These are phyloP conservation scores for Lerema accius DNA, from an alignment of 1,140 invertebrate genomes.

Conservation along the genomic window DNA sequence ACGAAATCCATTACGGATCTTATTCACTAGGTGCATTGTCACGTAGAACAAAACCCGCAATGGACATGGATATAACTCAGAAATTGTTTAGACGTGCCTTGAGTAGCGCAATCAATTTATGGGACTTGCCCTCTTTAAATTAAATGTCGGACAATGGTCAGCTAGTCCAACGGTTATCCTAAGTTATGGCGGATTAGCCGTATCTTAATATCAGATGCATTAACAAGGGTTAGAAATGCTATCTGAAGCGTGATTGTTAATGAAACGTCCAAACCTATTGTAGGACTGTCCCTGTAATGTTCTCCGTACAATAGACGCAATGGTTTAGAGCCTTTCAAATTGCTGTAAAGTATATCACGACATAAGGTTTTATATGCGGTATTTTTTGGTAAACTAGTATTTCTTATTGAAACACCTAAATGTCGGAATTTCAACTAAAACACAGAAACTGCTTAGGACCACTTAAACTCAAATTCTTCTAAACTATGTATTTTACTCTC, in stretches of 20 bases:
- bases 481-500: too few species aligned
- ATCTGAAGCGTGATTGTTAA: constrained; percentile 57
- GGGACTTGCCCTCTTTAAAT: constrained; percentile 70
- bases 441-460: too few species aligned
- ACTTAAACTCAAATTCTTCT: too few species aligned
- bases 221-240: constrained; percentile 65
- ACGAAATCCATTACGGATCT: constrained; percentile 11
- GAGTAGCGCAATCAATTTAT: constrained; percentile 50
- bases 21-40: not conserved
- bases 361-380: too few species aligned
- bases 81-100: constrained; percentile 2
- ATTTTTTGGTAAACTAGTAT: too few species aligned
- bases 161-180: constrained; percentile 65
- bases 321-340: too few species aligned
- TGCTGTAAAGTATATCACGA: too few species aligned
- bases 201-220: constrained; percentile 77
- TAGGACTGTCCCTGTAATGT: not conserved
- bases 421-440: too few species aligned
- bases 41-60: constrained; percentile 34
- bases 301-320: not conserved
- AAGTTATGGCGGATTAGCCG: constrained; percentile 80
- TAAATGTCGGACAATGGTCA: constrained; percentile 81
- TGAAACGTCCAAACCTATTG: constrained; percentile 42
- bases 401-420: too few species aligned
- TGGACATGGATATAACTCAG: constrained; percentile 2